These are phyloP conservation scores for Addax nasomaculatus DNA, from an alignment of 2,113 vertebrate species.

Conservation along the genomic window DNA sequence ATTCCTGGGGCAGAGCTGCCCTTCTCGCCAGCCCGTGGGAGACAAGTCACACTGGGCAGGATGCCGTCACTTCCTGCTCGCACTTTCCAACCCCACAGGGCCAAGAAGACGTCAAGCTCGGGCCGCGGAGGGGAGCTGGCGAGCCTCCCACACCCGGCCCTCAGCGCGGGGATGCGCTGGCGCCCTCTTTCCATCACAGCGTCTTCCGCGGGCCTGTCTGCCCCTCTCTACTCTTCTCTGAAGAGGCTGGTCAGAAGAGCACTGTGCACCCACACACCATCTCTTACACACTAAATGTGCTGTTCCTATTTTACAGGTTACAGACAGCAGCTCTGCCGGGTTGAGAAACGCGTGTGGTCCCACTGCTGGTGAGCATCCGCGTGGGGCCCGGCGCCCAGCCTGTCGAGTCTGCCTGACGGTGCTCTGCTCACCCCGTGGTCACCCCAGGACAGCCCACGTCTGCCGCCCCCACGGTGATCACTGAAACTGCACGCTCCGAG, in stretches of 20 bases:
- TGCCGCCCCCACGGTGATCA: not conserved
- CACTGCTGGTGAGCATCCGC: not conserved
- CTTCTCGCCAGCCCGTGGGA: not conserved
- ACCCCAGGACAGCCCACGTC: not conserved
- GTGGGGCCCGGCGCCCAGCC: not conserved
- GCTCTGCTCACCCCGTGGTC: not conserved
- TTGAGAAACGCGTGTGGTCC: not conserved
- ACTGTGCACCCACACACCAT: not conserved
- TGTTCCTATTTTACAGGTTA: not conserved
- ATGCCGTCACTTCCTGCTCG: not conserved
- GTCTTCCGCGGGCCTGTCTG: not conserved
- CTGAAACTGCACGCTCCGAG: not conserved
- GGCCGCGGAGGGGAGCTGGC: not conserved
- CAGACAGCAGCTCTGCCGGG: not conserved
- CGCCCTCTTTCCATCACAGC: not conserved
- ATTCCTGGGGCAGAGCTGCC: too few species aligned
- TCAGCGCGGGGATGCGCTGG: accelerated
- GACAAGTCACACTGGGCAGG: not conserved
- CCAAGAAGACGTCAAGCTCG: not conserved
- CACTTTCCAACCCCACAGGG: not conserved
- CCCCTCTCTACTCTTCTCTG: not conserved
- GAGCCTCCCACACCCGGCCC: not conserved
- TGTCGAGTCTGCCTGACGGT: not conserved
- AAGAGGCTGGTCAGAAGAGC: not conserved
- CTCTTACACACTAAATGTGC: accelerated